These are phyloP conservation scores for Scarus forsteni DNA, from an alignment of 2,797 vertebrate species.

Conservation along the genomic window DNA sequence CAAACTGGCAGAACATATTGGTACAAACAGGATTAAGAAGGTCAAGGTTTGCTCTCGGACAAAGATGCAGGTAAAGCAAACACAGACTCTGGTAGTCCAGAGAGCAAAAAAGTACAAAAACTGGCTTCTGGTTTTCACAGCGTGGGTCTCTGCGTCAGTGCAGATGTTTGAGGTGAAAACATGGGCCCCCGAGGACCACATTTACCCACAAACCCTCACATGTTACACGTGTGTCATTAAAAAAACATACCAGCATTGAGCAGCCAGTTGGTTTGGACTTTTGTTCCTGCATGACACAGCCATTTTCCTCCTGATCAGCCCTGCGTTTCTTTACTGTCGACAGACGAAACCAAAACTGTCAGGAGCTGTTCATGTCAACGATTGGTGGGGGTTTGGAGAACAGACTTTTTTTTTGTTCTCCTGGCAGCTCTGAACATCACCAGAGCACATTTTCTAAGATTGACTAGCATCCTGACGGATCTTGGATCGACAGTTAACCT, in stretches of 20 bases:
- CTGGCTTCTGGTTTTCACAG: background rate
- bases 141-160: constrained; percentile 10
- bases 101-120: background rate
- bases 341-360: constrained; percentile 1
- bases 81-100: no score
- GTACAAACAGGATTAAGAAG: no score
- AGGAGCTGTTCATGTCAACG: constrained; percentile 1
- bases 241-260: constrained; percentile 1
- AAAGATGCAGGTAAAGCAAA: no score
- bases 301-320: background rate
- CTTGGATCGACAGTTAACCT: constrained; percentile 17
- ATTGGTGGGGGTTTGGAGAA: constrained; percentile 2
- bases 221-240: background rate
- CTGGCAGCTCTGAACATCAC: constrained; percentile 1
- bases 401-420: constrained; percentile 11
- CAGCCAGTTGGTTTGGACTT: constrained; percentile 8
- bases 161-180: constrained; percentile 12
- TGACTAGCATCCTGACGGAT: background rate
- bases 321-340: background rate
- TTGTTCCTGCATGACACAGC: background rate
- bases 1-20: no score
- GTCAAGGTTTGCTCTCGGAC: no score
- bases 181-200: constrained; percentile 1
- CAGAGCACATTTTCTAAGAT: constrained; percentile 12
- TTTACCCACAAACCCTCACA: constrained; percentile 6